phyloP scores from a whole-genome alignment of 2,113 vertebrate species.

The Oreotrochilus melanogaster region DNA sequence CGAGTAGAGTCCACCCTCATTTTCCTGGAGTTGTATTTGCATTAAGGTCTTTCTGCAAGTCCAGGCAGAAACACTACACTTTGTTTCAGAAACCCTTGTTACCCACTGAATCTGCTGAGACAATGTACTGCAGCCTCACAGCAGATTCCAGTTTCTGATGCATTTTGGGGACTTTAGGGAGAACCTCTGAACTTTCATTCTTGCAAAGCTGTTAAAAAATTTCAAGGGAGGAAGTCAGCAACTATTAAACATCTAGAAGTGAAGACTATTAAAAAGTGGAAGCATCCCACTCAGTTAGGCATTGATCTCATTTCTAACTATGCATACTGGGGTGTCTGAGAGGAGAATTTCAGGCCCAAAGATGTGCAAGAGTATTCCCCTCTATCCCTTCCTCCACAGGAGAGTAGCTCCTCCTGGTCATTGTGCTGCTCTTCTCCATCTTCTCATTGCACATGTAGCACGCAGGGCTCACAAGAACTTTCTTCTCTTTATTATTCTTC shows the following conservation, averaged over 20 bases:
- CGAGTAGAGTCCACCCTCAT: conserved; percentile 48
- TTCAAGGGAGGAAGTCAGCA: not conserved
- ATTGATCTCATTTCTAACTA: not conserved
- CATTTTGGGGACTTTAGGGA: not conserved
- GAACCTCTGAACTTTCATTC: not conserved
- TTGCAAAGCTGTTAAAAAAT: not conserved
- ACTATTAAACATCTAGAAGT: not conserved
- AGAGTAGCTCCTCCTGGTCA: not conserved
- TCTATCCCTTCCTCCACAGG: not conserved
- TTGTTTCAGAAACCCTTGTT: conserved; percentile 10
- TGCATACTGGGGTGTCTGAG: not conserved
- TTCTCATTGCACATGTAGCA: not conserved
- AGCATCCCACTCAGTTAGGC: not conserved
- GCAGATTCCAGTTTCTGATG: conserved; percentile 2
- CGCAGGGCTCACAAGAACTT: not conserved
- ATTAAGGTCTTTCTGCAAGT: conserved; percentile 56
- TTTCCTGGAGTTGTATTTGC: conserved; percentile 40
- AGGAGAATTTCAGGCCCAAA: not conserved
- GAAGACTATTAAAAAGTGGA: not conserved
- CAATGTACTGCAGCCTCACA: not conserved
- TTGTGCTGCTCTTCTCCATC: not conserved
- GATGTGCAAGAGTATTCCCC: not conserved
- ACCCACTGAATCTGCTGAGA: conserved; percentile 18
- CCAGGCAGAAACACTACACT: conserved; percentile 30
- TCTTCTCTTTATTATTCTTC: not conserved